Percentiles rank a stretch among this genome's conserved stretches.
These are phyloP conservation scores for Reinhardtius hippoglossoides DNA, from an alignment of 2,113 vertebrate species.

Conservation along the genomic window DNA sequence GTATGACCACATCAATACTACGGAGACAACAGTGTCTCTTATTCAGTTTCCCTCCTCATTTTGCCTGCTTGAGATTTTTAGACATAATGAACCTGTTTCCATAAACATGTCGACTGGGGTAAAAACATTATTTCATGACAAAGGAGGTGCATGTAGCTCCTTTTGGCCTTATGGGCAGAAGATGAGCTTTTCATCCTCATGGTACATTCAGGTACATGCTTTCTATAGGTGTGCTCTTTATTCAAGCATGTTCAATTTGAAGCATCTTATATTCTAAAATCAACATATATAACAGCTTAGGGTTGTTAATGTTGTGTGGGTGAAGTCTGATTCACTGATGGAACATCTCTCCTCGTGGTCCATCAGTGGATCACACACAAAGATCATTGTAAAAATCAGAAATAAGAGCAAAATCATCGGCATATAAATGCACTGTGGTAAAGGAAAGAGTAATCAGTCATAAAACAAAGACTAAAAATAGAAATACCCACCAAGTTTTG, in stretches of 20 bases:
- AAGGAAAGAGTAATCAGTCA: neutral
- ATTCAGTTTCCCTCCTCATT: neutral
- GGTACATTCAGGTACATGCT: neutral
- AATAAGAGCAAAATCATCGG: neutral
- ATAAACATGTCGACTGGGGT: too few relatives aligned
- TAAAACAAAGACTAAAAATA: conserved; percentile 21
- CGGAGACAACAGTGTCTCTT: neutral
- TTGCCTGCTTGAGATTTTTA: neutral
- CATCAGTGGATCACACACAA: neutral
- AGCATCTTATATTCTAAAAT: neutral
- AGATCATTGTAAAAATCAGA: neutral
- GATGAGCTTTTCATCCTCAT: neutral
- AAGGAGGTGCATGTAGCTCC: neutral
- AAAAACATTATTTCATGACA: neutral
- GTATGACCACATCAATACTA: neutral
- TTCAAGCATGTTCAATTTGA: neutral
- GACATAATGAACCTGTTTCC: neutral
- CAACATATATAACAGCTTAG: neutral
- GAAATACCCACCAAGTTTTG: conserved; percentile 95
- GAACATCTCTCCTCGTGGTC: neutral
- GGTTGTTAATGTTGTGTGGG: neutral
- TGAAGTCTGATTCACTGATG: neutral
- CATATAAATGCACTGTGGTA: neutral
- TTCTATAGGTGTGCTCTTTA: too few relatives aligned
- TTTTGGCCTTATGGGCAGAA: neutral